phyloP scores from a whole-genome alignment of 2,797 vertebrate genomes.

The Paguma larvata region DNA sequence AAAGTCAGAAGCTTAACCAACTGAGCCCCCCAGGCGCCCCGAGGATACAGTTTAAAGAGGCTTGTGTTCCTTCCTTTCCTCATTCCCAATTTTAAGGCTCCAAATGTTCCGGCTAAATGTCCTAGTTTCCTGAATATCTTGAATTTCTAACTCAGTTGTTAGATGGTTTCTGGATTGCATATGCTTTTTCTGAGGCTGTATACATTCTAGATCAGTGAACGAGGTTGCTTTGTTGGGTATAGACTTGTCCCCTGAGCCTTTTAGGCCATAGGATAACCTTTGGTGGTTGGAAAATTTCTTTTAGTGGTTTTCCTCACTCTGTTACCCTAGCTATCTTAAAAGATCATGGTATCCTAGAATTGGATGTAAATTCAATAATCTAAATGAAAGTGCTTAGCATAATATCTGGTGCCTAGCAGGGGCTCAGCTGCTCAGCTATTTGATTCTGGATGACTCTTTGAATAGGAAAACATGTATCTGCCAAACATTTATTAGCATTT shows the following conservation, averaged over 20 bases:
- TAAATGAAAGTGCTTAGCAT: background rate
- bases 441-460: background rate
- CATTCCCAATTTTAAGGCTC: background rate
- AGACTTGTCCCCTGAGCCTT: background rate
- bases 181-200: background rate
- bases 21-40: no score
- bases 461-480: background rate
- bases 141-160: background rate
- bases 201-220: background rate
- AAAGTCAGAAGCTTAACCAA: no score
- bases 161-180: background rate
- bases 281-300: background rate
- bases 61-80: background rate
- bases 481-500: conserved; percentile 11
- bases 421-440: background rate
- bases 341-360: background rate
- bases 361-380: background rate
- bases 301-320: background rate
- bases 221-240: background rate
- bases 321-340: background rate
- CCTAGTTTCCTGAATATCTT: background rate
- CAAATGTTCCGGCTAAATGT: background rate
- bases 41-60: background rate
- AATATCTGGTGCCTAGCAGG: background rate
- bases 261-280: background rate